Evolutionary conservation across 2,797 vertebrate species (phyloP).

Genomic region (Ctenopoma kingsleyae): DNA sequence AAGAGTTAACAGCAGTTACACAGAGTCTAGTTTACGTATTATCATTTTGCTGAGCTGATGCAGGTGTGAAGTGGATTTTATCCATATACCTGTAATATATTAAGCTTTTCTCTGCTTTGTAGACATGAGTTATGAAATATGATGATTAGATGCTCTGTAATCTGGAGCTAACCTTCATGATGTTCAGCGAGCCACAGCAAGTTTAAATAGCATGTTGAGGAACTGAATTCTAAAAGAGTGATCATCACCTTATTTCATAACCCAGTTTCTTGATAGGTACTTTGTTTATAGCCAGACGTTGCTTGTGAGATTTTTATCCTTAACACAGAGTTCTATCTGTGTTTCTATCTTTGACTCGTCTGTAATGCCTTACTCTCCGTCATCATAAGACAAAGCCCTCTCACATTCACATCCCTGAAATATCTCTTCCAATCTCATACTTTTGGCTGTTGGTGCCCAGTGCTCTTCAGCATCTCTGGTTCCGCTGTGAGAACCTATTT

Average conservation of each 20-base stretch:
- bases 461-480: slow-evolving; percentile 29
- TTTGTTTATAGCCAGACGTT: slow-evolving; percentile 4
- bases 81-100: not conserved
- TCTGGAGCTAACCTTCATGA: slow-evolving; percentile 1
- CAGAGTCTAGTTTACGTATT: not conserved
- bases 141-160: not conserved
- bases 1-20: not conserved
- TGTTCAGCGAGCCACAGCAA: slow-evolving; percentile 13
- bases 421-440: slow-evolving; percentile 16
- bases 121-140: not conserved
- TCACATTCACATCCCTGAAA: slow-evolving; percentile 19
- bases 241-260: not conserved
- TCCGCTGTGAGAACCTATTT: slow-evolving; percentile 37
- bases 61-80: no score
- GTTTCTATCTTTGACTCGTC: slow-evolving; percentile 35
- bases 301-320: not conserved
- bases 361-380: slow-evolving; percentile 10
- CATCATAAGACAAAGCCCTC: slow-evolving; percentile 37
- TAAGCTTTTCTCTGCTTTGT: not conserved
- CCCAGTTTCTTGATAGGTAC: not conserved
- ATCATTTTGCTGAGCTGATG: no score
- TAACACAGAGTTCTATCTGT: no score
- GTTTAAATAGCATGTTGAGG: slow-evolving; percentile 1
- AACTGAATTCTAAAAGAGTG: slow-evolving; percentile 12
- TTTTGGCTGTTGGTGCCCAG: slow-evolving; percentile 7